Base-by-base conservation (phyloP, 1,140 invertebrate genomes). In the Mycetomoellerius zeteki region DNA sequence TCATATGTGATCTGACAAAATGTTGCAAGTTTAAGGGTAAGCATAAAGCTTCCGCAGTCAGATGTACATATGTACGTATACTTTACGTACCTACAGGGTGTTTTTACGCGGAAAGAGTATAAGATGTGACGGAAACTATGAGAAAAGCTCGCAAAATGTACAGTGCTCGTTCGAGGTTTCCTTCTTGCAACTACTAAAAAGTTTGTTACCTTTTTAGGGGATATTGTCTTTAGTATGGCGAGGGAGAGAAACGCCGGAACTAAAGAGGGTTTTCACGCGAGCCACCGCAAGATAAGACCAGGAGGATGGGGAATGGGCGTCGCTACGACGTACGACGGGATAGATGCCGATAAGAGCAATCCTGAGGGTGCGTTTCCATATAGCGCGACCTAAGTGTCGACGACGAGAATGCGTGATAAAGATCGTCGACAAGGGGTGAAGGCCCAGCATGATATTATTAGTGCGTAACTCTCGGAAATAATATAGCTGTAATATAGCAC, bases 151-250 rank as follows among this genome's bases (percentile, higher is more conserved):
- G 27, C 73, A 0, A n/a, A n/a, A n/a, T 33, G 54, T 76, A 47
- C 50, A 19, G 52, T 14, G 62, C 52, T 21, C 71, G 64, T 64
- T 21, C 71, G 58, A 71, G 21, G 64, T 77, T 33, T 64, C 54
- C 33, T 65, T 80, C 60, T 58, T 69, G 67, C 37, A 72, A 71
- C 75, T 64, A 82, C 86, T 92, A 91, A 92, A 92, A 92, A 91
- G 56, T 92, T 92, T 90, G 89, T 91, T 92, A 92, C 91, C 91
- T 92, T 88, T 92, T 91, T 86, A 88, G 69, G 27, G 16, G 89
- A 80, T 87, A 90, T 91, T 91, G 91, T 92, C 89, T 87, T 71
- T 19, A 27, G 56, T 1, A 12, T 19, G 37, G 50, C 37, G 47
- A 81, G 71, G 47, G 67, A 62, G 78, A 52, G 50, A 73, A 80